These are phyloP conservation scores for Lontra canadensis DNA, from an alignment of 2,113 vertebrate genomes.

Conservation along the genomic window DNA sequence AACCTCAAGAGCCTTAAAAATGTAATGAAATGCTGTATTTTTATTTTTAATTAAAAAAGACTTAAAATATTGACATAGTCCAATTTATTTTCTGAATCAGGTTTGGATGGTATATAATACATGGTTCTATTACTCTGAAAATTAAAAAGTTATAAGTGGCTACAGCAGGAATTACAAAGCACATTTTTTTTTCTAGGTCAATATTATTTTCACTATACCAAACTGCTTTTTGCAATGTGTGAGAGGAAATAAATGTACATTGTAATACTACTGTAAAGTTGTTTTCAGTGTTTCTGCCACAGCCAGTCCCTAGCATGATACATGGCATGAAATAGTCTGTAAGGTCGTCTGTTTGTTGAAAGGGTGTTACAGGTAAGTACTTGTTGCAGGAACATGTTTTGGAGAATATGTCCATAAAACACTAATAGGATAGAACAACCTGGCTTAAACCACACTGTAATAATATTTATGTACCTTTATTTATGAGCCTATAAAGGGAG, in stretches of 20 bases:
- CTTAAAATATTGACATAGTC: neutral
- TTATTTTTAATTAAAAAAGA: slow-evolving; percentile 15
- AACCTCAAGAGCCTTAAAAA: neutral
- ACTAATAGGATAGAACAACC: neutral
- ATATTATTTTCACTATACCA: neutral
- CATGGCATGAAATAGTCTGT: neutral
- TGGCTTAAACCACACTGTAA: neutral
- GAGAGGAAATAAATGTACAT: neutral
- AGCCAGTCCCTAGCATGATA: neutral
- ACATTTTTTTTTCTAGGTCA: neutral
- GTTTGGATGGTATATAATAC: neutral
- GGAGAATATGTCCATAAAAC: neutral
- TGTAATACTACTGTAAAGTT: neutral
- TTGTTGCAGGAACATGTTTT: neutral
- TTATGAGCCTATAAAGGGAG: neutral
- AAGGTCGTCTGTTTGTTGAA: neutral
- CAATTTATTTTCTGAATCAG: neutral
- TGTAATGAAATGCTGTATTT: neutral
- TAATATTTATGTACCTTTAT: neutral
- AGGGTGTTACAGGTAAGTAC: neutral
- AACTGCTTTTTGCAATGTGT: neutral
- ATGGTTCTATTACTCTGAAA: neutral
- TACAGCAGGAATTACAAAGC: neutral
- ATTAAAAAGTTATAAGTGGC: neutral
- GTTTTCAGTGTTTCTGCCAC: neutral